A percentile compares a stretch with the other conserved stretches of the same genome.
phyloP scores from a whole-genome alignment of 2,888 invertebrate species.

The Lasioglossum leucozonium region DNA sequence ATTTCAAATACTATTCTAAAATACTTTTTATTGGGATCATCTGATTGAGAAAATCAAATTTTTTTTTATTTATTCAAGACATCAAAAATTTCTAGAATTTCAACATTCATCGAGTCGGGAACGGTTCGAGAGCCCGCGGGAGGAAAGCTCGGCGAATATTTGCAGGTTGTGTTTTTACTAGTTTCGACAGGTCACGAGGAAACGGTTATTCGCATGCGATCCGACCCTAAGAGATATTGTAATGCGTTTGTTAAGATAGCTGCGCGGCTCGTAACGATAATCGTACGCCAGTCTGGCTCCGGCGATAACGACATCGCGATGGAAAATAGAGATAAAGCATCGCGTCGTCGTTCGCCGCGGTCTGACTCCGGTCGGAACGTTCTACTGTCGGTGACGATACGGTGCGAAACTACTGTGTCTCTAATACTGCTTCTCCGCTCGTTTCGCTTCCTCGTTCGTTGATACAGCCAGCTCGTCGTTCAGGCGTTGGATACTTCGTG shows the following conservation, averaged over 20 bases:
- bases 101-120: background rate
- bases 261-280: constrained; percentile 32
- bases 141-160: background rate
- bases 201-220: constrained; percentile 8
- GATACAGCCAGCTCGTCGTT: background rate
- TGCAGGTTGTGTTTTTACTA: background rate
- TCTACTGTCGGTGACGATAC: background rate
- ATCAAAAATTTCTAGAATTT: too few species aligned
- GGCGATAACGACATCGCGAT: constrained; percentile 37
- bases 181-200: background rate
- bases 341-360: background rate
- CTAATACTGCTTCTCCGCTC: background rate
- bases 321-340: constrained; percentile 48
- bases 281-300: constrained; percentile 41
- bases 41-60: too few species aligned
- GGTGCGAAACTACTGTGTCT: background rate
- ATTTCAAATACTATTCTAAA: too few species aligned
- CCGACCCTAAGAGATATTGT: constrained; percentile 34
- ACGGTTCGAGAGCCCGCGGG: background rate
- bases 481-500: background rate
- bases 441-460: background rate
- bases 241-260: constrained; percentile 50
- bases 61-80: too few species aligned
- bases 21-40: too few species aligned
- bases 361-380: background rate